Conservation (phyloP, 2,113 vertebrate genomes). For the Phoxinus phoxinus region DNA sequence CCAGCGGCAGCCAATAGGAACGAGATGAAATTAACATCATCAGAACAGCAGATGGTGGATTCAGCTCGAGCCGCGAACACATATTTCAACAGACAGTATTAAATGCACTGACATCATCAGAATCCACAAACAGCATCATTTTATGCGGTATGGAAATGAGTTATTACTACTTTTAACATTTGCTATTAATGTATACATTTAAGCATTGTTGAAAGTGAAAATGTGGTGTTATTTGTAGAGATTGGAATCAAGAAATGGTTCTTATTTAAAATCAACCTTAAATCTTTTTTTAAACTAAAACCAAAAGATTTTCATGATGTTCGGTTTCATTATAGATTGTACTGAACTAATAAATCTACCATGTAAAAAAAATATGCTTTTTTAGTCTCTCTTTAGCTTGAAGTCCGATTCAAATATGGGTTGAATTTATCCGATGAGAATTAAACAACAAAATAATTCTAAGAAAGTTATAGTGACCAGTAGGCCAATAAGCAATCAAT, state of each 20-base stretch:
- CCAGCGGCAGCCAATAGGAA: conserved; percentile 50
- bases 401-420: background rate
- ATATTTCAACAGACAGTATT: conserved; percentile 46
- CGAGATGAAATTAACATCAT: conserved; percentile 58
- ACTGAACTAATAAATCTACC: background rate
- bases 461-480: background rate
- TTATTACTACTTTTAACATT: background rate
- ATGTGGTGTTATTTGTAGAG: background rate
- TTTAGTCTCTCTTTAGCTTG: background rate
- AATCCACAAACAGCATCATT: background rate
- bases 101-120: conserved; percentile 48
- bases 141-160: background rate
- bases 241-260: background rate
- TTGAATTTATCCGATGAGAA: background rate
- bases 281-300: background rate
- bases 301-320: background rate
- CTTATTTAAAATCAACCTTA: background rate
- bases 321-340: background rate
- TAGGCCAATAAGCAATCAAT: background rate
- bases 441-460: background rate
- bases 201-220: background rate
- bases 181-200: background rate
- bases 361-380: background rate
- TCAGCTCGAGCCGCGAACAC: conserved; percentile 49
- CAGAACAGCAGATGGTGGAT: conserved; percentile 60